phyloP scores from a whole-genome alignment of 2,888 invertebrate species.

The Eremobia ochroleuca region DNA sequence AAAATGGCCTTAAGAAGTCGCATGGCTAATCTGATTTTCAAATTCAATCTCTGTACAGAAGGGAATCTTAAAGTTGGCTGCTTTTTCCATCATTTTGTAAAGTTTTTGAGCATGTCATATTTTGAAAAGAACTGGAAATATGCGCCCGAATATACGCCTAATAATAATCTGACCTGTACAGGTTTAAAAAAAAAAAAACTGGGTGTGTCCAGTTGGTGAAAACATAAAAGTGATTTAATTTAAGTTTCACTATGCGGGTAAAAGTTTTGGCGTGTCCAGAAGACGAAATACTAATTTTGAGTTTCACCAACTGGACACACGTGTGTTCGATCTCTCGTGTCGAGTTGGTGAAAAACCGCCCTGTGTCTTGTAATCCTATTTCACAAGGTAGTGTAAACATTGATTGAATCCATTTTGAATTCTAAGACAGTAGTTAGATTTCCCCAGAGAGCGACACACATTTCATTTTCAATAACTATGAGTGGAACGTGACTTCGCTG shows the following conservation, averaged over 20 bases:
- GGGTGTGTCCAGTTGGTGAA: too few relatives aligned
- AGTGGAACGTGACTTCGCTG: conserved; percentile 47
- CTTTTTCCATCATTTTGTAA: conserved; percentile 34
- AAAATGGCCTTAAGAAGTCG: conserved; percentile 63
- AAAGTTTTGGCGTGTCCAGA: too few relatives aligned
- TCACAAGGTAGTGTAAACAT: conserved; percentile 45
- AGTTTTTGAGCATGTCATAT: conserved; percentile 15
- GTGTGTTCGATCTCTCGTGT: too few relatives aligned
- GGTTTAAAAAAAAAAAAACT: too few relatives aligned
- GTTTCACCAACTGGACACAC: too few relatives aligned
- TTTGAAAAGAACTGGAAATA: background rate
- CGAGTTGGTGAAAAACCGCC: too few relatives aligned
- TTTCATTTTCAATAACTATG: conserved; percentile 63
- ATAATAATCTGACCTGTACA: too few relatives aligned
- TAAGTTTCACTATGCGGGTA: too few relatives aligned
- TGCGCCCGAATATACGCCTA: too few relatives aligned
- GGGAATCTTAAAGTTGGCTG: conserved; percentile 17
- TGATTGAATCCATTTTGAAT: conserved; percentile 69
- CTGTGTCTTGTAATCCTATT: background rate
- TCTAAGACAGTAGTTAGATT: conserved; percentile 71
- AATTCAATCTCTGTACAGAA: conserved; percentile 59
- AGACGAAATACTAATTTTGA: too few relatives aligned
- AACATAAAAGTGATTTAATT: too few relatives aligned
- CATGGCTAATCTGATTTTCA: conserved; percentile 63
- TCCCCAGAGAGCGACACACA: conserved; percentile 69